Base-by-base conservation (phyloP, 2,797 vertebrate species). In the Apogon talboti region DNA sequence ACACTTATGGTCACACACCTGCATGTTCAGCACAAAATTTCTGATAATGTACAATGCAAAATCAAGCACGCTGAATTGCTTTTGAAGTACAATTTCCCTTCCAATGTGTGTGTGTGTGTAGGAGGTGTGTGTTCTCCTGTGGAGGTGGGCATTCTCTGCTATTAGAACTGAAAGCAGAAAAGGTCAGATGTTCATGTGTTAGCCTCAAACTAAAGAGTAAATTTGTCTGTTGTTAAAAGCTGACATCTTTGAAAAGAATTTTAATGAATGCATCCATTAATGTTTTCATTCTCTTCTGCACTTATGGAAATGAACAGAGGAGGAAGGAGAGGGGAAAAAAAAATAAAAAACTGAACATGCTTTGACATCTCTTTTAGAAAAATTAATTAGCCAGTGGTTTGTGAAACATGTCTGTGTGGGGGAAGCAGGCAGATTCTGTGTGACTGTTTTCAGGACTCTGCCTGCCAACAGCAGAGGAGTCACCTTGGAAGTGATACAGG, bases 381-480 rank as follows among this genome's bases (percentile, higher is more conserved):
- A n/a, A n/a, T n/a, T n/a, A n/a, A n/a, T n/a, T n/a, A n/a, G n/a
- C n/a, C n/a, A n/a, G n/a, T n/a, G n/a, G n/a, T n/a, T n/a, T n/a
- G n/a, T n/a, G n/a, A n/a, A n/a, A n/a, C n/a, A n/a, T n/a, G n/a
- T n/a, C n/a, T n/a, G n/a, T n/a, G n/a, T n/a, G 75, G 75, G 76
- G 71, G 78, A 54, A 52, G 65, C 51, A 41, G 59, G 8, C 54
- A 52, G 61, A 38, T 66, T 67, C 53, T 18, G 18, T 49, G 65
- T 53, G 81, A 69, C 42, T 69, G 68, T 63, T 79, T 70, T 76
- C 56, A 47, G 43, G 41, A 69, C 76, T 86, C 56, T 82, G 83
- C 83, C 84, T 87, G 83, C 83, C 86, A 86, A 78, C 85, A 90
- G 85, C 80, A 84, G 66, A 78, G 74, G 69, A 87, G 88, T 91